phyloP scores from a whole-genome alignment of 2,113 vertebrate species.

The Aegithalos caudatus region DNA sequence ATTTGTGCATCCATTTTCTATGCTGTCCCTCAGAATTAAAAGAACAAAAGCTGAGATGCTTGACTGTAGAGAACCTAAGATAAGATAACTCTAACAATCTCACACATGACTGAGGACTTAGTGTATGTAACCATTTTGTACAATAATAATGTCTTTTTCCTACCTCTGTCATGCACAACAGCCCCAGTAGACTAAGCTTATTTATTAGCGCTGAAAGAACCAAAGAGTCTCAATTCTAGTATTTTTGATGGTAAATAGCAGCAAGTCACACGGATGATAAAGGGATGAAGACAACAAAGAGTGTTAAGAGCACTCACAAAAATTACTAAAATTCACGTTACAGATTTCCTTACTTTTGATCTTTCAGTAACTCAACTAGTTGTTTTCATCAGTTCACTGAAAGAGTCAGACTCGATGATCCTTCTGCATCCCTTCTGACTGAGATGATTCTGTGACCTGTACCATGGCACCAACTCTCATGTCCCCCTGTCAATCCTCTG shows the following conservation, averaged over 20 bases:
- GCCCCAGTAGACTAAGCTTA: not conserved
- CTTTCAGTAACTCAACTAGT: not conserved
- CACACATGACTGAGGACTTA: not conserved
- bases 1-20: not conserved
- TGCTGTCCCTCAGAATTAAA: not conserved
- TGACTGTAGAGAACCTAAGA: not conserved
- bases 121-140: no score
- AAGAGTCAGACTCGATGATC: rapidly evolving
- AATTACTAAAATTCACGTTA: not conserved
- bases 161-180: not conserved
- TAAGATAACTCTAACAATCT: not conserved
- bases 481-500: not conserved
- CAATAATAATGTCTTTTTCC: no score
- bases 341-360: not conserved
- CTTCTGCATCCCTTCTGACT: not conserved
- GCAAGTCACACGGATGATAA: not conserved
- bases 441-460: not conserved
- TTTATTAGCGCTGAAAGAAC: not conserved
- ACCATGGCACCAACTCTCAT: not conserved
- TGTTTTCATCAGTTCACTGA: not conserved
- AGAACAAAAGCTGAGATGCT: not conserved
- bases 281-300: not conserved
- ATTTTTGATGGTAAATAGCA: not conserved
- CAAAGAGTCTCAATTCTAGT: not conserved
- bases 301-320: not conserved